Percentiles rank a stretch among this genome's conserved stretches.
These are phyloP conservation scores for Ornithoptera alexandrae DNA, from an alignment of 2,888 invertebrate species.

Conservation along the genomic window DNA sequence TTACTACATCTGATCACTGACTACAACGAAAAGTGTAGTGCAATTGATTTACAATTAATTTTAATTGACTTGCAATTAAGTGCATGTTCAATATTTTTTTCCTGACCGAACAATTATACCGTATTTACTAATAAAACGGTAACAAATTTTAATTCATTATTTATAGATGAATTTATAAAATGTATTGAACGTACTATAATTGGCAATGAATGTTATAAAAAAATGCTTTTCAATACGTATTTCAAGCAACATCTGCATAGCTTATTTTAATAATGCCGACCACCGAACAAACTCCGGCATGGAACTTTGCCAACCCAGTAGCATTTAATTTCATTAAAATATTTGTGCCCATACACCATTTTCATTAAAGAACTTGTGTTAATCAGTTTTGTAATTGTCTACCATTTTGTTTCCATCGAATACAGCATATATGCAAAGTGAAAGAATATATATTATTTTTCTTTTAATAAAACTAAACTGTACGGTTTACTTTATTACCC, in stretches of 20 bases:
- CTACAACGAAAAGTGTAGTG: no score
- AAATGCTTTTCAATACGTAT: slow-evolving; percentile 19
- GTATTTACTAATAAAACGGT: no score
- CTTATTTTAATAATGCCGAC: slow-evolving; percentile 27
- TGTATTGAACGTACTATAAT: no score
- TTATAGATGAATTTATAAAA: no score
- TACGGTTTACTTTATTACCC: no score
- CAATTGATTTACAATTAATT: no score
- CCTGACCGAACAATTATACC: no score
- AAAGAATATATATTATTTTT: neutral
- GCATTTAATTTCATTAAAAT: slow-evolving; percentile 26
- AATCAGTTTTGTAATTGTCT: neutral
- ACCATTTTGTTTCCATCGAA: neutral
- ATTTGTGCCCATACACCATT: slow-evolving; percentile 19
- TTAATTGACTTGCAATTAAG: no score
- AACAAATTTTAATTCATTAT: no score
- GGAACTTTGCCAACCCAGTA: slow-evolving; percentile 20
- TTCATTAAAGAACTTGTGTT: slow-evolving; percentile 15
- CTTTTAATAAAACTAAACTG: no score
- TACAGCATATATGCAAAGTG: neutral
- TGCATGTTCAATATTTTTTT: no score
- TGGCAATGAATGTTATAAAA: neutral
- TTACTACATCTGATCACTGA: no score
- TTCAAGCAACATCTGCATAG: slow-evolving; percentile 24
- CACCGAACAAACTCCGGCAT: slow-evolving; percentile 21